Percentiles rank a stretch among this genome's conserved stretches.
phyloP scores from a whole-genome alignment of 2,113 vertebrate genomes.

The Columba livia region DNA sequence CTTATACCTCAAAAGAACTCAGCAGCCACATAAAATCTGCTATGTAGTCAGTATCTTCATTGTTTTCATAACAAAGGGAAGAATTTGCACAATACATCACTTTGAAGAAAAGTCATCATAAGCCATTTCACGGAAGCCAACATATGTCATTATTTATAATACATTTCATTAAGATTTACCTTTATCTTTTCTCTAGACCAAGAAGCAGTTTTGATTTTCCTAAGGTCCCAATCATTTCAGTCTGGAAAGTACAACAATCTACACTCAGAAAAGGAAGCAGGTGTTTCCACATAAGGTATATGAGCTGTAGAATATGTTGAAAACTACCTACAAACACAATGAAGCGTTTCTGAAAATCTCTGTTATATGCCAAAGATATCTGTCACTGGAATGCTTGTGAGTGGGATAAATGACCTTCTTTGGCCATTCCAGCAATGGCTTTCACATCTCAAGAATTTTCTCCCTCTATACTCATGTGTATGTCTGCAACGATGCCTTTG shows the following conservation, averaged over 20 bases:
- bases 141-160: conserved; percentile 56
- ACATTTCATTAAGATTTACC: conserved; percentile 54
- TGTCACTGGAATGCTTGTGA: neutral
- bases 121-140: conserved; percentile 46
- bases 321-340: neutral
- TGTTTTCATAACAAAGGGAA: conserved; percentile 6
- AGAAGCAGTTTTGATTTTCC: conserved; percentile 57
- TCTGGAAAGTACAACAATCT: conserved; percentile 36
- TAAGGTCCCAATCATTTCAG: conserved; percentile 14
- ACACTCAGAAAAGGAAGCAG: neutral
- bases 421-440: neutral
- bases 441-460: neutral
- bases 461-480: neutral
- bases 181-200: conserved; percentile 45
- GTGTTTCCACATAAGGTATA: neutral
- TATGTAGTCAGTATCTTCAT: neutral
- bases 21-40: neutral
- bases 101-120: conserved; percentile 36
- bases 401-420: neutral
- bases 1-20: neutral
- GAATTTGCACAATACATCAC: neutral
- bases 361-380: neutral
- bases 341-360: neutral
- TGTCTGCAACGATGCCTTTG: neutral
- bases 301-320: neutral